These are phyloP conservation scores for Trachops cirrhosus DNA, from an alignment of 2,797 vertebrate genomes.

Conservation along the genomic window DNA sequence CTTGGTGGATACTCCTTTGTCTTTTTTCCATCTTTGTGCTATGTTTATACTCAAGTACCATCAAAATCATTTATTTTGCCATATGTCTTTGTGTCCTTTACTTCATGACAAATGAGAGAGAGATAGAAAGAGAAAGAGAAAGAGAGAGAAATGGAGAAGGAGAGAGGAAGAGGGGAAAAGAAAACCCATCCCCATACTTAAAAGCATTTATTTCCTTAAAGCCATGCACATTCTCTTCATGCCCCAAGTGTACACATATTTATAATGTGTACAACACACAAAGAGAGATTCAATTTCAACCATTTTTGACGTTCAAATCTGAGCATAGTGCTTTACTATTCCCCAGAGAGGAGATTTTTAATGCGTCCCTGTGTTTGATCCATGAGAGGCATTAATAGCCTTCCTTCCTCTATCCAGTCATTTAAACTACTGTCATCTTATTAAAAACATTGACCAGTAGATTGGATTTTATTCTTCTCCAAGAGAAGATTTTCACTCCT, in stretches of 20 bases:
- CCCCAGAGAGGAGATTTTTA: not conserved
- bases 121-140: not conserved
- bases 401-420: not conserved
- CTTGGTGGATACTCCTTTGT: not conserved
- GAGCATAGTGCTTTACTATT: slow-evolving; percentile 27
- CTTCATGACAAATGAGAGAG: not conserved
- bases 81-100: not conserved
- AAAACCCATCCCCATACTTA: not conserved
- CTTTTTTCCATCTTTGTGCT: not conserved
- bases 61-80: not conserved
- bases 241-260: slow-evolving; percentile 51
- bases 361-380: not conserved
- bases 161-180: not conserved
- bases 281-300: slow-evolving; percentile 58
- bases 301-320: slow-evolving; percentile 48
- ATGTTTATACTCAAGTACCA: slow-evolving; percentile 4
- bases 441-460: not conserved
- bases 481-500: not conserved
- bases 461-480: not conserved
- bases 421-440: not conserved
- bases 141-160: not conserved
- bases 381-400: slow-evolving; percentile 1
- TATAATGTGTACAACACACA: not conserved
- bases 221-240: slow-evolving; percentile 47
- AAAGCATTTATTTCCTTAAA: slow-evolving; percentile 51